phyloP scores from a whole-genome alignment of 2,888 invertebrate genomes.

The Leptura quadrifasciata region DNA sequence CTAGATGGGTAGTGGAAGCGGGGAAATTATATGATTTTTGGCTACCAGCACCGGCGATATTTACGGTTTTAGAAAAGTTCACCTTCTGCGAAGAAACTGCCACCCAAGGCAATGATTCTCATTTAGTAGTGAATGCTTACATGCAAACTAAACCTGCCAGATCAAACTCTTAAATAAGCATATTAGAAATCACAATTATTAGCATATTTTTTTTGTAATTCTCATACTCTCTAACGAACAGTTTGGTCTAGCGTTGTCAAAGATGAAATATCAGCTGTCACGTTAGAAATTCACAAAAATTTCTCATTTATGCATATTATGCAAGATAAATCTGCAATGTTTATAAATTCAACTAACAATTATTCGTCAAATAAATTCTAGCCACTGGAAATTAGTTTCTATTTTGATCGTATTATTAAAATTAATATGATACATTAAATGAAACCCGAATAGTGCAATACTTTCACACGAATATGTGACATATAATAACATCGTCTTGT shows the following conservation, averaged over 20 bases:
- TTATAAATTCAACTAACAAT: not conserved
- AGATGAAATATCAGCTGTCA: not conserved
- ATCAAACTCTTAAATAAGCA: not conserved
- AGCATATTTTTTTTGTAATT: not conserved
- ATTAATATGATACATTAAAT: not conserved
- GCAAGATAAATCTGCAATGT: not conserved
- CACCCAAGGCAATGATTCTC: no score
- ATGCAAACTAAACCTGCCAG: not conserved
- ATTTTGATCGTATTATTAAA: not conserved
- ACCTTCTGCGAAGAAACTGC: no score
- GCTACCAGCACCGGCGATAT: no score
- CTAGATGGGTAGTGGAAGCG: no score
- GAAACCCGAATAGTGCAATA: not conserved
- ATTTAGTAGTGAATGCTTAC: no score
- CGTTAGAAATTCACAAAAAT: not conserved
- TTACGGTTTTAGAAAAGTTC: no score
- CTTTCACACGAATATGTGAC: not conserved
- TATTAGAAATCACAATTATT: conserved; percentile 7
- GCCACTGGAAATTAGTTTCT: not conserved
- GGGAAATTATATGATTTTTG: no score
- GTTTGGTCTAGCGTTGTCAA: not conserved
- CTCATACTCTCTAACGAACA: not conserved
- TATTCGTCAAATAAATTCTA: not conserved
- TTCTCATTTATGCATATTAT: not conserved
- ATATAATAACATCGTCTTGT: not conserved